Conservation (phyloP, 2,113 vertebrate genomes). For the Potamarius usumacintae region DNA sequence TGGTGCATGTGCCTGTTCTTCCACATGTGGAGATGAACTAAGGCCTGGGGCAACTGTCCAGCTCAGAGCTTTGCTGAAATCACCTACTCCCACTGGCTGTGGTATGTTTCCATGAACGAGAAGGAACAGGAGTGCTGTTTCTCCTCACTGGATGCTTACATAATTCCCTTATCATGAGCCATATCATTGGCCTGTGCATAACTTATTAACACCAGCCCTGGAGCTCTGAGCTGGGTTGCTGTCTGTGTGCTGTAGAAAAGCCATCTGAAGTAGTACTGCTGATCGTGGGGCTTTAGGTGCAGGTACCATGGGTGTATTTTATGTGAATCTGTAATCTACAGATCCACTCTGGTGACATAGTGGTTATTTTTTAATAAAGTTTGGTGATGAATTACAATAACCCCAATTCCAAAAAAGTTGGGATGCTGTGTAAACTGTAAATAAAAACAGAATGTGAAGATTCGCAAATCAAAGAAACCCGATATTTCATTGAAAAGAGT, state of each 20-base stretch:
- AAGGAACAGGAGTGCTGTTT: neutral
- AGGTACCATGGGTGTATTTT: slow-evolving; percentile 26
- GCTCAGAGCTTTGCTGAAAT: slow-evolving; percentile 60
- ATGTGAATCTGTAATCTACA: neutral
- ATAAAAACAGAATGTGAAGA: no score
- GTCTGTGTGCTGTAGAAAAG: slow-evolving; percentile 49
- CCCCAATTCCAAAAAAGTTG: no score
- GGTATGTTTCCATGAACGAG: neutral
- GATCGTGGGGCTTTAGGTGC: slow-evolving; percentile 22
- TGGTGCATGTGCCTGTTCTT: slow-evolving; percentile 45
- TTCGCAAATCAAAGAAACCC: no score
- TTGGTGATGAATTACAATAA: neutral
- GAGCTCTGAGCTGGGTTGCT: slow-evolving; percentile 66
- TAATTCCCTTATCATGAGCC: slow-evolving; percentile 7
- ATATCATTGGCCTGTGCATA: neutral
- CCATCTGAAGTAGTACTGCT: slow-evolving; percentile 30
- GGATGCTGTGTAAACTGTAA: no score
- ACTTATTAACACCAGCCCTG: slow-evolving; percentile 16
- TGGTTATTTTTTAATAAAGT: neutral
- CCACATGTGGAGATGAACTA: slow-evolving; percentile 47
- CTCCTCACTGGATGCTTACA: neutral
- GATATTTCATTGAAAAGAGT: no score
- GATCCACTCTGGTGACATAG: neutral
- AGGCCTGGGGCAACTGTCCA: slow-evolving; percentile 59
- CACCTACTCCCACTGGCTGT: neutral